phyloP scores from a whole-genome alignment of 1,140 invertebrate genomes.

The Melipona quadrifasciata region DNA sequence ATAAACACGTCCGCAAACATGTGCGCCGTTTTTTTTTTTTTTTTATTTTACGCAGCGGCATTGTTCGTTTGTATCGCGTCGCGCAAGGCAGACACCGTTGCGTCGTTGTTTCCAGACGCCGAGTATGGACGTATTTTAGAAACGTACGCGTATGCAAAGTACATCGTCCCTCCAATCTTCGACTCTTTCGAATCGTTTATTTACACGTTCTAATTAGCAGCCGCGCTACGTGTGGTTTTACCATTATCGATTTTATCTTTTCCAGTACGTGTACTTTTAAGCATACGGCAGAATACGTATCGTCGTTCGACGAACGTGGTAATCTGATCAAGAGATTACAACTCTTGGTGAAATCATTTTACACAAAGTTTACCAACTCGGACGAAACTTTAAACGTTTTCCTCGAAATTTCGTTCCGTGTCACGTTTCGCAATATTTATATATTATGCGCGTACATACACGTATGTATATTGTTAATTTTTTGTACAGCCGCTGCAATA shows the following conservation, averaged over 20 bases:
- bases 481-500: background rate
- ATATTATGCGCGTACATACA: too few species aligned
- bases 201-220: background rate
- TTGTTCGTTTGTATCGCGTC: background rate
- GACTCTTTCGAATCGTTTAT: background rate
- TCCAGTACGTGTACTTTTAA: background rate
- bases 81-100: too few species aligned
- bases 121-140: background rate
- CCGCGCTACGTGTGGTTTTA: background rate
- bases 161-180: background rate
- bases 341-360: background rate
- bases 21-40: background rate
- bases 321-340: too few species aligned
- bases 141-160: background rate
- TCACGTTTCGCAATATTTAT: background rate
- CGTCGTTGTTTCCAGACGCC: background rate
- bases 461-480: conserved; percentile 3
- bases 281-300: background rate
- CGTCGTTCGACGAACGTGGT: background rate
- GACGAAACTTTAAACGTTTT: background rate
- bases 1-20: background rate
- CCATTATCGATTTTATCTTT: conserved; percentile 38
- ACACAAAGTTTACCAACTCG: background rate
- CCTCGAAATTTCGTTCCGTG: background rate
- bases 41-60: background rate